phyloP scores from a whole-genome alignment of 2,888 invertebrate genomes.

The Kryphioiulus occultus region DNA sequence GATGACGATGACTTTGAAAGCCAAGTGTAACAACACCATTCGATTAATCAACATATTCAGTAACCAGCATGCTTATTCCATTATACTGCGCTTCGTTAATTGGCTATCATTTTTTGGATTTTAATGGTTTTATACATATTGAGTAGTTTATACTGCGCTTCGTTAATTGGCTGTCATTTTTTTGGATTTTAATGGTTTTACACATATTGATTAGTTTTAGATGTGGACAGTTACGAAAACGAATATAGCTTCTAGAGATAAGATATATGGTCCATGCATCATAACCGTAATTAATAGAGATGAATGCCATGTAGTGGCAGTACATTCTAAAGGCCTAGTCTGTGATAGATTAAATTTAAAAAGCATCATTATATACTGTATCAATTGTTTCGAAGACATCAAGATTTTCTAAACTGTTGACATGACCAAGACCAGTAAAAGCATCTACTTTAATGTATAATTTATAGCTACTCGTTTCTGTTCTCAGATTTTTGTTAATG shows the following conservation, averaged over 20 bases:
- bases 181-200: not conserved
- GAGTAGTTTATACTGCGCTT: not conserved
- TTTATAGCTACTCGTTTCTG: too few species aligned
- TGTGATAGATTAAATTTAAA: conserved; percentile 14
- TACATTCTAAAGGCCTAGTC: not conserved
- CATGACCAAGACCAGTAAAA: not conserved
- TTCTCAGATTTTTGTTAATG: too few species aligned
- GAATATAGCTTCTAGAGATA: not conserved
- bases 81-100: not conserved
- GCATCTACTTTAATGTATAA: too few species aligned
- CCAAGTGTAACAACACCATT: conserved; percentile 45
- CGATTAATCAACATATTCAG: not conserved
- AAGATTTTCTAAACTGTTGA: not conserved
- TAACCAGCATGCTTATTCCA: not conserved
- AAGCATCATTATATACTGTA: not conserved
- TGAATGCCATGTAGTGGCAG: not conserved
- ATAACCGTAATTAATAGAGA: too few species aligned
- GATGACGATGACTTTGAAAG: conserved; percentile 49
- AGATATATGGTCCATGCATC: too few species aligned
- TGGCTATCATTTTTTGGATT: not conserved
- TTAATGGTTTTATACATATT: not conserved
- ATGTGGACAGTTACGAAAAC: not conserved
- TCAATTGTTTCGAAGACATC: not conserved
- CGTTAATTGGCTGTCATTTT: not conserved
- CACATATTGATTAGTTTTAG: not conserved